phyloP scores from a whole-genome alignment of 2,113 vertebrate genomes.

The Xyliphius kryptos region DNA sequence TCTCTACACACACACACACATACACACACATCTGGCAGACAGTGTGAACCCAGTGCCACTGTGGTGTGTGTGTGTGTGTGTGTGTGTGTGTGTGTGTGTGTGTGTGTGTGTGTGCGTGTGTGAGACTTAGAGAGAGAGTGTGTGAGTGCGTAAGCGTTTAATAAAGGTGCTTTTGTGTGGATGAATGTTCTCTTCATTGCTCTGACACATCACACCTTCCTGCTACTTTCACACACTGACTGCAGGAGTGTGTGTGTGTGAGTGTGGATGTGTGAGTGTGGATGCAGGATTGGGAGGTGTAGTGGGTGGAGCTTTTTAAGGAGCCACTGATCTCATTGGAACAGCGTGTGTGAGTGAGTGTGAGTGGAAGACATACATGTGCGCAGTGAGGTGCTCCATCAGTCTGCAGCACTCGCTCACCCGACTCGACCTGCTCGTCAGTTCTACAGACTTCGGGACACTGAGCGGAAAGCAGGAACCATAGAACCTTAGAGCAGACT shows the following conservation, averaged over 20 bases:
- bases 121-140: constrained; percentile 43
- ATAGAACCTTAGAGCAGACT: no score
- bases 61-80: no score
- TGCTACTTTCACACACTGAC: constrained; percentile 68
- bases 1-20: no score
- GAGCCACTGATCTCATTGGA: constrained; percentile 98
- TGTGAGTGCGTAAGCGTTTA: constrained; percentile 57
- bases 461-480: no score
- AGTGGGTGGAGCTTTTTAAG: constrained; percentile 79
- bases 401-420: constrained; percentile 34
- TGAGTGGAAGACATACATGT: constrained; percentile 72
- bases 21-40: no score
- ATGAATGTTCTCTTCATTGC: constrained; percentile 86
- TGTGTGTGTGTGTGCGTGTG: constrained; percentile 13
- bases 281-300: constrained; percentile 57
- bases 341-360: constrained; percentile 71
- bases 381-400: constrained; percentile 55
- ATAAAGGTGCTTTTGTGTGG: constrained; percentile 96
- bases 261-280: no score
- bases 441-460: no score
- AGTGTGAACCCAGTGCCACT: no score
- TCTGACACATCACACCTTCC: constrained; percentile 72
- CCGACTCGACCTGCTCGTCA: background rate
- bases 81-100: no score
- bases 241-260: constrained; percentile 55